A percentile compares a stretch with the other conserved stretches of the same genome.
These are phyloP conservation scores for Nomada flava DNA, from an alignment of 2,888 invertebrate species.

Conservation along the genomic window DNA sequence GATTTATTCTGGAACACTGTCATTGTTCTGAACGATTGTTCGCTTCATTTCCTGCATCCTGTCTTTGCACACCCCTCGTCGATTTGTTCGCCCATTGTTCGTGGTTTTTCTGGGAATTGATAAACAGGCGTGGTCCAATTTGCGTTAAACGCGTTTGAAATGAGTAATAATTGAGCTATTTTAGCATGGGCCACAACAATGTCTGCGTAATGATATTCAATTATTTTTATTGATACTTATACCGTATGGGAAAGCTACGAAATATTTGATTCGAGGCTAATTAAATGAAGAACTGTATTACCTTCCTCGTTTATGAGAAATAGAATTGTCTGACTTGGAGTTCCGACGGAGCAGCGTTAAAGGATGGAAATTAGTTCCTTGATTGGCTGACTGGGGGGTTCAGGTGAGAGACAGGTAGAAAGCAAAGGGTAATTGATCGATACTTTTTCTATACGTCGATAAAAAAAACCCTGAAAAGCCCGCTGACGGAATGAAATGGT, in stretches of 20 bases:
- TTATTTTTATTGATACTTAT: too few species aligned
- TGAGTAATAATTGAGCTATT: neutral
- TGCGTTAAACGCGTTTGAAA: conserved; percentile 12
- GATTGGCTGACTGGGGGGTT: conserved; percentile 5
- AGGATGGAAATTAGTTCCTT: conserved; percentile 17
- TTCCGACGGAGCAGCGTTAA: neutral
- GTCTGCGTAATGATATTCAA: too few species aligned
- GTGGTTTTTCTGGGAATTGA: conserved; percentile 54
- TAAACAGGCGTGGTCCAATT: conserved; percentile 57
- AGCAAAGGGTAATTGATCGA: conserved; percentile 11
- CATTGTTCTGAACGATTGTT: conserved; percentile 13
- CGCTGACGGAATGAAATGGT: conserved; percentile 19
- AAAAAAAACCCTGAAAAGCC: conserved; percentile 21
- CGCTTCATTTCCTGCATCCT: conserved; percentile 55
- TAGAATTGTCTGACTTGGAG: neutral
- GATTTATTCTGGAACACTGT: too few species aligned
- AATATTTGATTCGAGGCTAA: too few species aligned
- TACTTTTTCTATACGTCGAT: conserved; percentile 20
- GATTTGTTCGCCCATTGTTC: conserved; percentile 49
- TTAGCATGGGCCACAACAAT: neutral
- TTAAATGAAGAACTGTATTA: too few species aligned
- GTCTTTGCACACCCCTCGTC: conserved; percentile 18
- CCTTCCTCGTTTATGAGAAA: too few species aligned
- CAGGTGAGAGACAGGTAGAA: neutral
- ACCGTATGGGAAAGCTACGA: too few species aligned